A percentile compares a stretch with the other conserved stretches of the same genome.
phyloP scores from a whole-genome alignment of 2,888 invertebrate genomes.

The Quadriops clusia region DNA sequence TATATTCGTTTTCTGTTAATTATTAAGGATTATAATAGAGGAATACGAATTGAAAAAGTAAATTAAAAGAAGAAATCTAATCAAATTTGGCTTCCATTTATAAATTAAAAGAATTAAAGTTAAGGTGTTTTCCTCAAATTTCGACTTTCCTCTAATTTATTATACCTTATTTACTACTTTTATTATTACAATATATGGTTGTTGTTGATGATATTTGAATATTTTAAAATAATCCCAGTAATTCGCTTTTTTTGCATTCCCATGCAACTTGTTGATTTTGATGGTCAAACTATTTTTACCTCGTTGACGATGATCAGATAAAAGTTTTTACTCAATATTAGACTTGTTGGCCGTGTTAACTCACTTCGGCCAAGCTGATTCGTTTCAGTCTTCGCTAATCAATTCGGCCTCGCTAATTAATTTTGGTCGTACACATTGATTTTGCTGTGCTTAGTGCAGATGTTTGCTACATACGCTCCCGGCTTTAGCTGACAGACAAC shows the following conservation, averaged over 20 bases:
- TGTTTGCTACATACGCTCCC: constrained; percentile 28
- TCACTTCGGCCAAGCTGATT: too few species aligned
- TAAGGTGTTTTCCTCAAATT: constrained; percentile 15
- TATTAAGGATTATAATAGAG: constrained; percentile 11
- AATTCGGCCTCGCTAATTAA: constrained; percentile 10
- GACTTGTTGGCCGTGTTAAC: too few species aligned
- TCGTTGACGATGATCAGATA: too few species aligned
- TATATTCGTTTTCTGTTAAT: constrained; percentile 13
- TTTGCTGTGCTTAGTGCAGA: constrained; percentile 22
- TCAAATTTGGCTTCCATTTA: constrained; percentile 32
- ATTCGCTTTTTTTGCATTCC: too few species aligned
- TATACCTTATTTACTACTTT: constrained; percentile 17
- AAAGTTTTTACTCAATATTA: too few species aligned
- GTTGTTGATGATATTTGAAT: constrained; percentile 26
- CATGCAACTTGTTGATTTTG: too few species aligned
- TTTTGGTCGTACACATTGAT: constrained; percentile 10
- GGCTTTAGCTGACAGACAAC: constrained; percentile 30
- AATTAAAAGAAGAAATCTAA: constrained; percentile 1
- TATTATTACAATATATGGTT: constrained; percentile 24
- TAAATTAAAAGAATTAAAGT: constrained; percentile 18
- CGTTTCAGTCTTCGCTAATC: neutral
- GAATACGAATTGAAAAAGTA: constrained; percentile 7
- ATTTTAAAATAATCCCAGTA: too few species aligned
- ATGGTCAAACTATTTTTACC: too few species aligned
- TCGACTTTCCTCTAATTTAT: too few species aligned